phyloP scores from a whole-genome alignment of 2,797 vertebrate genomes.

The Jordanella pulchra region DNA sequence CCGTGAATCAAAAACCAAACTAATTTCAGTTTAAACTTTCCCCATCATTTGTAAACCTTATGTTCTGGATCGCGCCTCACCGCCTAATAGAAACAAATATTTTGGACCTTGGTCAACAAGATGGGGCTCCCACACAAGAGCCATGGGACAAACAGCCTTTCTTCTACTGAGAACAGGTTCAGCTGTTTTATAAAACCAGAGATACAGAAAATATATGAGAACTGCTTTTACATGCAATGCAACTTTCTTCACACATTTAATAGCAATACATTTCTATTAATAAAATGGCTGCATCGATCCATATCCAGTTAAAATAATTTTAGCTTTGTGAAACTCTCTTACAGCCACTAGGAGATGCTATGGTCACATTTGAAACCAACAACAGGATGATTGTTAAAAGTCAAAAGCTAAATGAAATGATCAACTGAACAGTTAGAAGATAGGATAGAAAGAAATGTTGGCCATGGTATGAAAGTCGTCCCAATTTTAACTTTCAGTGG shows the following conservation, averaged over 20 bases:
- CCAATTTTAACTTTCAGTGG: too few species aligned
- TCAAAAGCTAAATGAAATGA: not conserved
- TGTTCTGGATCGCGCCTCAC: not conserved
- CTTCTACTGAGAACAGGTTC: not conserved
- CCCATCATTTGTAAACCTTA: not conserved
- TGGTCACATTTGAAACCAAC: not conserved
- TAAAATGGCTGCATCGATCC: not conserved
- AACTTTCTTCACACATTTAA: not conserved
- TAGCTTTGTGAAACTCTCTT: not conserved
- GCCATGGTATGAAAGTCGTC: not conserved
- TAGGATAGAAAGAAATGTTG: too few species aligned
- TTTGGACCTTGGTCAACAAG: not conserved
- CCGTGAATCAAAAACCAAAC: not conserved
- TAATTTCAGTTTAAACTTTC: not conserved
- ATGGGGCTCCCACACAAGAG: not conserved
- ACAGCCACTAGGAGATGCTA: not conserved
- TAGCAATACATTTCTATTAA: not conserved
- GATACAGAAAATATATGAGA: not conserved
- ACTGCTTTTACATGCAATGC: not conserved
- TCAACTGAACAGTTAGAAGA: too few species aligned
- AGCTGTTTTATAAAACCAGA: not conserved
- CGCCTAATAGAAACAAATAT: not conserved
- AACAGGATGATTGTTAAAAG: not conserved
- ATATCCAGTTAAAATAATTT: not conserved
- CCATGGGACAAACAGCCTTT: not conserved